phyloP scores from a whole-genome alignment of 2,113 vertebrate genomes.

The Prinia subflava region DNA sequence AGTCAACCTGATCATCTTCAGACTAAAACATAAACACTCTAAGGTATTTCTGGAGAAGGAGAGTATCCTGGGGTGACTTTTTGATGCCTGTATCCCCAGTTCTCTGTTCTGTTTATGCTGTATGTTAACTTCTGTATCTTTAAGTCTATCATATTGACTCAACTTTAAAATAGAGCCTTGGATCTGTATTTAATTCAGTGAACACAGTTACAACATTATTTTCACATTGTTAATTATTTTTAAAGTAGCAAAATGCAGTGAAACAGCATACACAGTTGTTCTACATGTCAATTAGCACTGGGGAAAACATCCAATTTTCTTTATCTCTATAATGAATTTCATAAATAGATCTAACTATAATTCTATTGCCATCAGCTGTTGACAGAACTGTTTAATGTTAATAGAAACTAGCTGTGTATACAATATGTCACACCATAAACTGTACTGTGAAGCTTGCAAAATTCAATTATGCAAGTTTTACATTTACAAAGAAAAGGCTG shows the following conservation, averaged over 20 bases:
- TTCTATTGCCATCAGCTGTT: constrained; percentile 47
- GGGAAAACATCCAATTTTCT: constrained; percentile 47
- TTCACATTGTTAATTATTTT: not conserved
- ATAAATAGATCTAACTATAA: constrained; percentile 57
- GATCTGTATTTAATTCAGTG: not conserved
- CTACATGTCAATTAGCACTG: constrained; percentile 12
- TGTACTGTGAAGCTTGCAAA: constrained; percentile 18
- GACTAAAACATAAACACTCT: not conserved
- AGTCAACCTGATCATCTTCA: not conserved
- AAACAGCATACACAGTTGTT: not conserved
- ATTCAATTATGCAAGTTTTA: constrained; percentile 27
- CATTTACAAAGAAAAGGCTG: constrained; percentile 8
- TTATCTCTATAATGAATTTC: constrained; percentile 33
- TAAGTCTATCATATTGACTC: not conserved
- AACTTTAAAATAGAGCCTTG: not conserved
- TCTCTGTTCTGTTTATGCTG: not conserved
- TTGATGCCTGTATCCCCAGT: too few species aligned
- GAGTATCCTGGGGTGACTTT: not conserved
- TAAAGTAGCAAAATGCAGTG: not conserved
- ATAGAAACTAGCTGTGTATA: constrained; percentile 18
- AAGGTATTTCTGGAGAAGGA: not conserved
- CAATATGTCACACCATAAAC: constrained; percentile 4
- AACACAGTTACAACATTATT: not conserved
- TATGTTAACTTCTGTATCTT: not conserved
- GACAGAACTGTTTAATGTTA: constrained; percentile 50